Conservation (phyloP, 2,113 vertebrate species). For the Actenoides lindsayi region DNA sequence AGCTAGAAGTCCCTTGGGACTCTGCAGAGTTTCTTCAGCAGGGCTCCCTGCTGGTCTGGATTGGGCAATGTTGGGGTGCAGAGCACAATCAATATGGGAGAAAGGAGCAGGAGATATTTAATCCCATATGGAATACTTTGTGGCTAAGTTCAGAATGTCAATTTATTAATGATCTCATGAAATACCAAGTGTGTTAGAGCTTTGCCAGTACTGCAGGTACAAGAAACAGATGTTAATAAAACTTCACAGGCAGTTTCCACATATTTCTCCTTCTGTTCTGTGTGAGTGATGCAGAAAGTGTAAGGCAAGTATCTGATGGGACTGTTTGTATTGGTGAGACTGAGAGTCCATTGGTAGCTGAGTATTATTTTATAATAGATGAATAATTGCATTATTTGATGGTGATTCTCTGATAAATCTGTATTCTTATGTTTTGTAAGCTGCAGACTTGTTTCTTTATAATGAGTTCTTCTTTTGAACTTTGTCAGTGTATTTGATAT, state of each 20-base stretch:
- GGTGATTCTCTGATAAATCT: not conserved
- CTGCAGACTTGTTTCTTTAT: not conserved
- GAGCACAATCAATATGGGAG: not conserved
- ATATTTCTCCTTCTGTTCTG: not conserved
- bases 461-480: not conserved
- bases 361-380: not conserved
- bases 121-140: not conserved
- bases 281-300: not conserved
- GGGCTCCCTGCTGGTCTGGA: not conserved
- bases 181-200: not conserved
- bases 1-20: not conserved
- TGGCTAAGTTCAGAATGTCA: not conserved
- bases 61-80: not conserved
- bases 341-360: not conserved
- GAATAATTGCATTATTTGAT: not conserved
- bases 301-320: not conserved
- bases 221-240: not conserved
- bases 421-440: not conserved
- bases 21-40: not conserved
- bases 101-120: not conserved
- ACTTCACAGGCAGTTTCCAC: not conserved
- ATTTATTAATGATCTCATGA: not conserved
- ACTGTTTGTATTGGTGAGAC: not conserved
- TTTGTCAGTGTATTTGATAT: not conserved
- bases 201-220: not conserved